These are phyloP conservation scores for Salminus brasiliensis DNA, from an alignment of 2,113 vertebrate genomes.

Conservation along the genomic window DNA sequence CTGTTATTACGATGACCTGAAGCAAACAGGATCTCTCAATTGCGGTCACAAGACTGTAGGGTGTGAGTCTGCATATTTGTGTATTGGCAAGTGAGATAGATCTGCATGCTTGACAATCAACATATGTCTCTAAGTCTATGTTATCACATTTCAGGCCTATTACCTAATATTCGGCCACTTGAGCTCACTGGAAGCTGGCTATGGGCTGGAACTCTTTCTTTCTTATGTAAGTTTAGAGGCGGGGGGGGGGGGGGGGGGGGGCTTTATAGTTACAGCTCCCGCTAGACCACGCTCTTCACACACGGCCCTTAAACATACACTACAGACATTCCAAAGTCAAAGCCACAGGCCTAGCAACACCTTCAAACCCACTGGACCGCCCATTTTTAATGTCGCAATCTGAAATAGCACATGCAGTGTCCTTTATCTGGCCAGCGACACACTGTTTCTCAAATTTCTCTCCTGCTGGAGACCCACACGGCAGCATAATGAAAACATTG, in stretches of 20 bases:
- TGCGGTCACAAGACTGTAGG: background rate
- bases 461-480: background rate
- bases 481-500: constrained; percentile 23
- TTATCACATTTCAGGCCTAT: background rate
- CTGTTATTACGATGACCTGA: background rate
- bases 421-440: background rate
- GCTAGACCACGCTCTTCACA: background rate
- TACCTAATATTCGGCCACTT: constrained; percentile 7
- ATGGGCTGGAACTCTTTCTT: background rate
- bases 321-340: background rate
- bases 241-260: background rate
- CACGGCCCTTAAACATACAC: background rate
- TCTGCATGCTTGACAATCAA: background rate
- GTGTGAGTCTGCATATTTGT: background rate
- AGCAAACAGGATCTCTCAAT: background rate
- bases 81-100: background rate
- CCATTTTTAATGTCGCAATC: background rate
- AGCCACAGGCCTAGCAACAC: background rate
- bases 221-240: background rate
- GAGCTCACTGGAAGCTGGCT: background rate
- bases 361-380: background rate
- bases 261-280: background rate
- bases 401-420: background rate
- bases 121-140: background rate
- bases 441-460: background rate